phyloP scores from a whole-genome alignment of 1,140 invertebrate species.

The Cotesia glomerata region DNA sequence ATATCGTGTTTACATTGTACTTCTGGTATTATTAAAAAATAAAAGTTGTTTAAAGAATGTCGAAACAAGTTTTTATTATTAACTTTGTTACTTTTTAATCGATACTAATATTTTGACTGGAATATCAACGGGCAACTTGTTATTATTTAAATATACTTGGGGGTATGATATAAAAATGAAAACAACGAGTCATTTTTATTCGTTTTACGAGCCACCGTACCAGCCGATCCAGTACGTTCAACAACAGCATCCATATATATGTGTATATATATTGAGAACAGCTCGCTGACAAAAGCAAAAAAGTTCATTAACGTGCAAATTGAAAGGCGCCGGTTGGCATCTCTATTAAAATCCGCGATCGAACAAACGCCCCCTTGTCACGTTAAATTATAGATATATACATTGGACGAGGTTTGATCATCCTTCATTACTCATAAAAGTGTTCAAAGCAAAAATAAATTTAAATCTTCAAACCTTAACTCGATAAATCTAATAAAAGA shows the following conservation, averaged over 20 bases:
- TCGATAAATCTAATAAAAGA: background rate
- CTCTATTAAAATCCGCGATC: conserved; percentile 26
- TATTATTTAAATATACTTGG: conserved; percentile 38
- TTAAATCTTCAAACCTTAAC: too few relatives aligned
- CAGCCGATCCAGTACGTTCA: too few relatives aligned
- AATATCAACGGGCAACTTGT: conserved; percentile 33
- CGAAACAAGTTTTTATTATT: too few relatives aligned
- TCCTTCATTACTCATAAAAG: conserved; percentile 7
- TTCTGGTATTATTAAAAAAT: too few relatives aligned
- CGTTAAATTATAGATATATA: background rate
- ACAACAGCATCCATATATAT: too few relatives aligned
- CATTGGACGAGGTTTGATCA: conserved; percentile 4
- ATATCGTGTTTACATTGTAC: too few relatives aligned
- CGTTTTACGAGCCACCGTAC: background rate
- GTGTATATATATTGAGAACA: background rate
- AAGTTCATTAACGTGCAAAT: conserved; percentile 54
- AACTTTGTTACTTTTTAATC: too few relatives aligned
- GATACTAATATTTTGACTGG: background rate
- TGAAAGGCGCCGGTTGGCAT: conserved; percentile 40
- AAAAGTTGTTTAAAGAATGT: background rate
- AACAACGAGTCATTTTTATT: conserved; percentile 38
- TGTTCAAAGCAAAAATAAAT: background rate
- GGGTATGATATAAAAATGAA: conserved; percentile 11
- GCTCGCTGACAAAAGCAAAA: conserved; percentile 27
- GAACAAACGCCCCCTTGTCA: conserved; percentile 1